Evolutionary conservation across 2,888 invertebrate species (phyloP).

Genomic region (Synanthedon vespiformis): DNA sequence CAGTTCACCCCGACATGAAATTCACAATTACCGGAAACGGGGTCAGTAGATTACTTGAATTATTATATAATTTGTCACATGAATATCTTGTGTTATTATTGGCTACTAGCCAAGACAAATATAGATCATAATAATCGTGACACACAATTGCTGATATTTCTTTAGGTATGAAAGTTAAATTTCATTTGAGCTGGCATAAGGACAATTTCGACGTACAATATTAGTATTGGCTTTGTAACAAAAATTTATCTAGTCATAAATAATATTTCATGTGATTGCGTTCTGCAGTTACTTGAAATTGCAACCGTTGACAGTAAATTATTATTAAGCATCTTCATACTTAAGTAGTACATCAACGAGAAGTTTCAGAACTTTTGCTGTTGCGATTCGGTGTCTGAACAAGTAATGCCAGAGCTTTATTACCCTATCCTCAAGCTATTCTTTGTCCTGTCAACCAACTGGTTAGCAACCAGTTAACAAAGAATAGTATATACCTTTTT

Average conservation of each 20-base stretch:
- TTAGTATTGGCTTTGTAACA: conserved; percentile 29
- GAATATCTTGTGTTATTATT: not conserved
- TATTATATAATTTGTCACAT: not conserved
- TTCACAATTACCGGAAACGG: conserved; percentile 73
- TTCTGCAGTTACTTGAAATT: too few relatives aligned
- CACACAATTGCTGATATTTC: conserved; percentile 11
- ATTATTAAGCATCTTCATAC: too few relatives aligned
- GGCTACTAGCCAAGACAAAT: not conserved
- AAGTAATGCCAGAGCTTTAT: too few relatives aligned
- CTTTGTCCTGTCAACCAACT: too few relatives aligned
- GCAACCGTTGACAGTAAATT: too few relatives aligned
- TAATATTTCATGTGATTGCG: too few relatives aligned
- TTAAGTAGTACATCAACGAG: too few relatives aligned
- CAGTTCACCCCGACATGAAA: conserved; percentile 75
- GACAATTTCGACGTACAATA: conserved; percentile 21
- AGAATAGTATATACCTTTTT: too few relatives aligned
- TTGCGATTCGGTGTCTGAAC: too few relatives aligned
- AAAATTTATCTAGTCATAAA: not conserved
- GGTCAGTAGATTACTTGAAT: conserved; percentile 31
- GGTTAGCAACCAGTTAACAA: too few relatives aligned
- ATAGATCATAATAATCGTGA: not conserved
- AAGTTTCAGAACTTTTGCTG: too few relatives aligned
- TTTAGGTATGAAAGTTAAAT: conserved; percentile 6
- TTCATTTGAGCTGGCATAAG: conserved; percentile 22
- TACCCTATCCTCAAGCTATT: too few relatives aligned